Evolutionary conservation across 2,113 vertebrate genomes (phyloP), one percentile per base, ranked within the genome.

Genomic region (Dissostichus mawsoni): DNA sequence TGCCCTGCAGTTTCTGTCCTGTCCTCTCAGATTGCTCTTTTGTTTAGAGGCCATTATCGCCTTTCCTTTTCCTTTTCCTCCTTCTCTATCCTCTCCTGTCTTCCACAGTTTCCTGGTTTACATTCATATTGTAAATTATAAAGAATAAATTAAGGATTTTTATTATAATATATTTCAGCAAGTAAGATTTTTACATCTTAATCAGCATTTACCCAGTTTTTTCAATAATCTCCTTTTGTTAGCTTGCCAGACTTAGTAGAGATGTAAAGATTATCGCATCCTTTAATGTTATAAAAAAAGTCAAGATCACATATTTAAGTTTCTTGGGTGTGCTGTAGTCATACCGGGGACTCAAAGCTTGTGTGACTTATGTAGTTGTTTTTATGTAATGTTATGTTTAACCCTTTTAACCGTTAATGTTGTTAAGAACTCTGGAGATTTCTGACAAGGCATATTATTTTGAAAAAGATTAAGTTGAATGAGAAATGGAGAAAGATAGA

Each of bases 1-100:
- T 81, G 78, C 78, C 79, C 70, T 6, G 76, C 59, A 86, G 84
- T 84, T 82, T 86, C 67, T 73, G 2, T 76, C 36, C 36, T 86
- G 83, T 89, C 65, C 74, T 76, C 57, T 70, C 88, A 76, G 41
- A 84, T 87, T 84, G 69, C 77, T 73, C 69, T 81, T 77, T 77
- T 66, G 58, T 84, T 69, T 69, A 57, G 73, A 8, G 11, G 13
- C 36, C 64, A 20, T 80, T 53, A 52, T 85, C 20, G 18, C 23
- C 48, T 53, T 29, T 62, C 33, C 48, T 69, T 58, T 76, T 20
- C 36, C 23, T 45, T 29, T 57, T 67, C 41, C 57, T 58, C 20
- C 11, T 25, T 18, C 17, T 56, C 44, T 58, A 11, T 71, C 58
- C n/a, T 62, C 18, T 25, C 10, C 13, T 58, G 33, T 68, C 17